Conservation (phyloP, 2,113 vertebrate genomes). For the Apteryx mantelli region DNA sequence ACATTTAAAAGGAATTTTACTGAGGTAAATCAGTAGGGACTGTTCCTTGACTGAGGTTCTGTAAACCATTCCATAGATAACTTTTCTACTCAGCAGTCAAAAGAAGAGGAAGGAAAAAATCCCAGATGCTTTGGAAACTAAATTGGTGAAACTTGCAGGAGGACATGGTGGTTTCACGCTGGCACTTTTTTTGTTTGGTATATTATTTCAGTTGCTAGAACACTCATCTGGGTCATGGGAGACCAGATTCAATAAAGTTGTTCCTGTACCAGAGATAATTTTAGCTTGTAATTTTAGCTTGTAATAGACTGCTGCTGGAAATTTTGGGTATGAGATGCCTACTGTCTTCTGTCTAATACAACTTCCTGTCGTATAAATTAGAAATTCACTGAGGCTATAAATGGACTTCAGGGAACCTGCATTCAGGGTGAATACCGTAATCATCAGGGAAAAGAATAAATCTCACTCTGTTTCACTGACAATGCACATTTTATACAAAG, state of each 20-base stretch:
- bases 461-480: neutral
- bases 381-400: neutral
- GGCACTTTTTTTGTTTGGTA: neutral
- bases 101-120: neutral
- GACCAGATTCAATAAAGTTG: neutral
- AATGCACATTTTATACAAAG: neutral
- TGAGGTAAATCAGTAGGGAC: neutral
- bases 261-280: neutral
- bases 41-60: neutral
- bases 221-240: accelerated
- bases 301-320: neutral
- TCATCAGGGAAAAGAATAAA: neutral
- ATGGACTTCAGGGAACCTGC: neutral
- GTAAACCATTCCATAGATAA: neutral
- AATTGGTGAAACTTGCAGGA: neutral
- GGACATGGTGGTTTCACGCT: neutral
- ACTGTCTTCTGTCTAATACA: neutral
- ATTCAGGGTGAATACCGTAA: accelerated
- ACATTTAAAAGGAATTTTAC: no score
- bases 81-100: neutral
- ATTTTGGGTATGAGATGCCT: neutral
- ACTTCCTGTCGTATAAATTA: neutral
- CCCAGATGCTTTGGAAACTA: neutral
- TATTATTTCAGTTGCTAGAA: neutral
- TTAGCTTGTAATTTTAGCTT: neutral